Conservation (phyloP, 1,140 invertebrate genomes). For the Plodia interpunctella region DNA sequence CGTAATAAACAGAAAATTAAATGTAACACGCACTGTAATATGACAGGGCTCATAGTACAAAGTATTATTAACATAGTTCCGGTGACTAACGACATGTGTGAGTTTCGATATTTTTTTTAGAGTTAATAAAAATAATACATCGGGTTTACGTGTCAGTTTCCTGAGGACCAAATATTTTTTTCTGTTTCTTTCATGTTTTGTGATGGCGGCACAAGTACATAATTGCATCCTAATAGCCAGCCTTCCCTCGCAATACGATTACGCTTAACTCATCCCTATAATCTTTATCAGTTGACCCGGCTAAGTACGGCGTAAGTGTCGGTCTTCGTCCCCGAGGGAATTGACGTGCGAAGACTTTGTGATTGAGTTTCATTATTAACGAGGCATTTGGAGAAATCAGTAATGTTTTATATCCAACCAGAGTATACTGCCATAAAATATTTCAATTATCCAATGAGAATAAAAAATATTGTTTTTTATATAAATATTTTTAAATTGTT, state of each 20-base stretch:
- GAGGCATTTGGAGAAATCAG: neutral
- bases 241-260: conserved; percentile 25
- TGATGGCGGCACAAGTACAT: conserved; percentile 15
- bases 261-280: conserved; percentile 21
- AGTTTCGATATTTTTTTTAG: no score
- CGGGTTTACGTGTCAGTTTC: no score
- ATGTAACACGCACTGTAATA: neutral
- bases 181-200: neutral
- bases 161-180: no score
- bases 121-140: no score
- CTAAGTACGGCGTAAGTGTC: neutral
- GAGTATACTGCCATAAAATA: no score
- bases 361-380: neutral
- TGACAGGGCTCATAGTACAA: neutral
- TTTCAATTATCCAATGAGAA: no score
- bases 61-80: no score
- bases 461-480: no score
- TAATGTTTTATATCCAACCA: neutral
- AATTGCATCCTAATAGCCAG: conserved; percentile 27
- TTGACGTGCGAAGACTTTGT: neutral
- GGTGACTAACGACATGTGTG: no score
- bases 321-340: neutral
- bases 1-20: neutral
- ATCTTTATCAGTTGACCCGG: conserved; percentile 10
- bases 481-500: no score